Percentiles rank a stretch among this genome's conserved stretches.
Conservation (phyloP, 2,113 vertebrate species). For the Gymnocephalus cernua region DNA sequence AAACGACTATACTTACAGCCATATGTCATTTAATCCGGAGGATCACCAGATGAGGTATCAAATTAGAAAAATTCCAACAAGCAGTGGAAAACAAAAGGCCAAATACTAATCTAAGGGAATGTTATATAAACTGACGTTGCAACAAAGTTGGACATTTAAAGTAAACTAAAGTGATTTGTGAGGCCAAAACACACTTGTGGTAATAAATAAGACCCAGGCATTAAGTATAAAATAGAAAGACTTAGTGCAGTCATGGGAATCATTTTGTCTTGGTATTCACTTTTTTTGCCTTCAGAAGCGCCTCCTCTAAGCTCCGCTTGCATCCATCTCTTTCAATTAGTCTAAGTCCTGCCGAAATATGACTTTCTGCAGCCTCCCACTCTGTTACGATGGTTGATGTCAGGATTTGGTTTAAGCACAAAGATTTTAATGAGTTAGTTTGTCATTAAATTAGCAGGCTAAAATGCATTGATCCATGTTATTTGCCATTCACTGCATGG, state of each 20-base stretch:
- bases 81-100: neutral
- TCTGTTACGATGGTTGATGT: constrained; percentile 32
- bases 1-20: constrained; percentile 10
- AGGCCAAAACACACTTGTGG: constrained; percentile 14
- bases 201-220: constrained; percentile 57
- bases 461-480: constrained; percentile 34
- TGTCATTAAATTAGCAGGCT: constrained; percentile 47
- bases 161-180: constrained; percentile 38
- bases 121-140: constrained; percentile 41
- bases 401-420: constrained; percentile 38
- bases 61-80: constrained; percentile 53
- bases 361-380: constrained; percentile 32
- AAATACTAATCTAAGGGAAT: constrained; percentile 20
- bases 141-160: constrained; percentile 56
- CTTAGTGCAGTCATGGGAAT: constrained; percentile 75
- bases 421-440: constrained; percentile 52
- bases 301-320: constrained; percentile 56
- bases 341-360: constrained; percentile 53
- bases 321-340: constrained; percentile 74
- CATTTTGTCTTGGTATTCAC: constrained; percentile 69
- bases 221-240: constrained; percentile 61
- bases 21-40: constrained; percentile 43
- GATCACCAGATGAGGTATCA: constrained; percentile 41
- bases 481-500: constrained; percentile 42
- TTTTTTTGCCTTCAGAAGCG: constrained; percentile 49